Percentiles rank a stretch among this genome's conserved stretches.
phyloP scores from a whole-genome alignment of 1,140 invertebrate species.

The Rhysida immarginata region DNA sequence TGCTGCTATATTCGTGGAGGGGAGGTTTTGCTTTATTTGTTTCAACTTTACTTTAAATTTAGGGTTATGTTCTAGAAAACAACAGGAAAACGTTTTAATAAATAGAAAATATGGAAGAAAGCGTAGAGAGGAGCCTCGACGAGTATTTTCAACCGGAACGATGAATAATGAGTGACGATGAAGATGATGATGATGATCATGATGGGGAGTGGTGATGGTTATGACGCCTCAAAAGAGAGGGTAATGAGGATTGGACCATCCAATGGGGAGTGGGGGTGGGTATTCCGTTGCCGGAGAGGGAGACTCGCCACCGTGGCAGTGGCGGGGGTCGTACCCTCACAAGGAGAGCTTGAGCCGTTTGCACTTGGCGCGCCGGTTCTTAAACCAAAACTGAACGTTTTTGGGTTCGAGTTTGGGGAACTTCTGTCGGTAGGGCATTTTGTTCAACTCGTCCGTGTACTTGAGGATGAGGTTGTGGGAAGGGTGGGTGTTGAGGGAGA shows the following conservation, averaged over 20 bases:
- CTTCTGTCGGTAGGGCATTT: constrained; percentile 78
- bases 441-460: constrained; percentile 88
- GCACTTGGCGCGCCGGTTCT: constrained; percentile 73
- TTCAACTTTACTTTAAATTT: no score
- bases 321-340: no score
- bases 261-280: not conserved
- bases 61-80: no score
- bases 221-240: not conserved
- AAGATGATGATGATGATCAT: not conserved
- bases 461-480: constrained; percentile 91
- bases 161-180: not conserved
- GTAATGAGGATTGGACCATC: not conserved
- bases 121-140: no score
- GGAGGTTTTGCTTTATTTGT: no score
- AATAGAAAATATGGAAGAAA: no score
- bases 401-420: constrained; percentile 92
- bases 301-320: no score
- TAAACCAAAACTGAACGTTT: constrained; percentile 82
- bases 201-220: not conserved
- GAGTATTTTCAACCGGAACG: no score
- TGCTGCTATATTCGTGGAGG: no score
- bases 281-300: not conserved
- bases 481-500: constrained; percentile 91
- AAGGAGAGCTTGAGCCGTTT: constrained; percentile 46
- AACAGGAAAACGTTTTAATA: no score